Percentiles rank a stretch among this genome's conserved stretches.
Conservation (phyloP, 1,140 invertebrate genomes). For the Diuraphis noxia region DNA sequence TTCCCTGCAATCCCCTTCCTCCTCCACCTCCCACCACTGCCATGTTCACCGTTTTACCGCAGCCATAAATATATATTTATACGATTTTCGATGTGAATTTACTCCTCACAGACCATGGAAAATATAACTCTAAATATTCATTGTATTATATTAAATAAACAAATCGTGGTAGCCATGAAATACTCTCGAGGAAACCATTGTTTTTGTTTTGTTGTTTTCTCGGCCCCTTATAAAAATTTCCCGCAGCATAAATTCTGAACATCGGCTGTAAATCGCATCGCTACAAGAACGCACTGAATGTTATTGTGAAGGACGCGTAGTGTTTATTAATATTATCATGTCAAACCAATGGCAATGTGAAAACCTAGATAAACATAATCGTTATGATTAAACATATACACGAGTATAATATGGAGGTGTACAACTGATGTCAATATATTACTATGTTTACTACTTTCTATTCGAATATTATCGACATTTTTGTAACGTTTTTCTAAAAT, state of each 20-base stretch:
- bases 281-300: background rate
- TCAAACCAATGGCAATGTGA: background rate
- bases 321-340: background rate
- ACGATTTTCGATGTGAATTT: background rate
- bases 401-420: too few relatives aligned
- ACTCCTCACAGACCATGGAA: background rate
- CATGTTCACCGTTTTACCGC: background rate
- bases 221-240: background rate
- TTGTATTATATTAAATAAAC: background rate
- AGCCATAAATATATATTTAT: constrained; percentile 1
- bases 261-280: background rate
- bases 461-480: background rate
- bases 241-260: background rate
- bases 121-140: constrained; percentile 6
- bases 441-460: background rate
- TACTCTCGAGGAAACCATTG: background rate
- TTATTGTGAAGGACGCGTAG: background rate
- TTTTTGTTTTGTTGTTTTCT: background rate
- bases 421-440: background rate
- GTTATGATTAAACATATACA: background rate
- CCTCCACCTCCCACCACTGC: background rate
- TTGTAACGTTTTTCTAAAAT: background rate
- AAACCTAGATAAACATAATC: background rate
- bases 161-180: background rate
- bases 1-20: background rate